Evolutionary conservation across 2,113 vertebrate genomes (phyloP).

Genomic region (Atractosteus spatula): DNA sequence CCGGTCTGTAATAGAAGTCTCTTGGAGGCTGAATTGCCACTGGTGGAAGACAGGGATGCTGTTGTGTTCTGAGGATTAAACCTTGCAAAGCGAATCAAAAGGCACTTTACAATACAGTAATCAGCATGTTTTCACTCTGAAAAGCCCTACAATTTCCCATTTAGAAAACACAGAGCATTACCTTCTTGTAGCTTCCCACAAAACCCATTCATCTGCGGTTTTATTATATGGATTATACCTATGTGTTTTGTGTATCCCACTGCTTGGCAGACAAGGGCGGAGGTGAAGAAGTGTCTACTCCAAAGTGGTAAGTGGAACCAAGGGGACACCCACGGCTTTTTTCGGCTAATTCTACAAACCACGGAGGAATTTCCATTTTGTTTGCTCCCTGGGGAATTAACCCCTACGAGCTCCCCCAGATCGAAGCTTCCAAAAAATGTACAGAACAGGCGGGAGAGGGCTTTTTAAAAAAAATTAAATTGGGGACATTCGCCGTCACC

Average conservation of each 20-base stretch:
- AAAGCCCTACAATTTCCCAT: slow-evolving; percentile 64
- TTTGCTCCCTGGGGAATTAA: not conserved
- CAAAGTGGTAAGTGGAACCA: slow-evolving; percentile 53
- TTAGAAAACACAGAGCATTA: slow-evolving; percentile 70
- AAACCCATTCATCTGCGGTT: slow-evolving; percentile 65
- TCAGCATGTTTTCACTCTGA: slow-evolving; percentile 79
- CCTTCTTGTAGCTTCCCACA: slow-evolving; percentile 58
- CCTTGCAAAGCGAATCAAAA: slow-evolving; percentile 75
- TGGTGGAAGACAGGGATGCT: slow-evolving; percentile 67
- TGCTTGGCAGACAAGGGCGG: slow-evolving; percentile 45
- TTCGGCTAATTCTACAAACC: slow-evolving; percentile 22
- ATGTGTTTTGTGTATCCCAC: slow-evolving; percentile 51
- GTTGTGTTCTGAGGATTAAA: slow-evolving; percentile 73
- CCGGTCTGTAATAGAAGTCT: slow-evolving; percentile 63
- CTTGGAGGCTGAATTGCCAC: slow-evolving; percentile 62
- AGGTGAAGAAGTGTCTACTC: slow-evolving; percentile 55
- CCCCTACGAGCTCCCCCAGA: not conserved
- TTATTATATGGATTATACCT: slow-evolving; percentile 67
- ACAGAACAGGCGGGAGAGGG: no score
- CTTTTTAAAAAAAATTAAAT: no score
- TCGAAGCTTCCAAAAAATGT: not conserved
- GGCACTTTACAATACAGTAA: slow-evolving; percentile 81
- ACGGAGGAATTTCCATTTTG: slow-evolving; percentile 29
- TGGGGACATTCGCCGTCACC: no score
- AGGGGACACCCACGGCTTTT: slow-evolving; percentile 53